These are phyloP conservation scores for Ceryle rudis DNA, from an alignment of 2,797 vertebrate species.

Conservation along the genomic window DNA sequence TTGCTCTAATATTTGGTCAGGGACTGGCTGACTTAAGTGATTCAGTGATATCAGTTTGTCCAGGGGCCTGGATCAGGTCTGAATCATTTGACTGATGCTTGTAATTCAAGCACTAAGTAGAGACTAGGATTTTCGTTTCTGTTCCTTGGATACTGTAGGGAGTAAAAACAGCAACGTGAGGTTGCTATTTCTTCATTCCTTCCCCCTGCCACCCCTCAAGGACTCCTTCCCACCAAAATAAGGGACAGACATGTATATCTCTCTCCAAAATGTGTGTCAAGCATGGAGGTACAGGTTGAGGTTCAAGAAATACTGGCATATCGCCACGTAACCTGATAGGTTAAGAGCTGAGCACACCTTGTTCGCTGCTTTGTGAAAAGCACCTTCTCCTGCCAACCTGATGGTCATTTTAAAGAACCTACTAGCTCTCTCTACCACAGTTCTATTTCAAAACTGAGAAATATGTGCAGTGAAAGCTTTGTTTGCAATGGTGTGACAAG, in stretches of 20 bases:
- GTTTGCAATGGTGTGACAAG: neutral
- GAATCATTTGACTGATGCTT: neutral
- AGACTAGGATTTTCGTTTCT: neutral
- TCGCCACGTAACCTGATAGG: accelerated
- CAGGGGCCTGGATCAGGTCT: neutral
- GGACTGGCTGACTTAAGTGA: too few species aligned
- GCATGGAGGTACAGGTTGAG: neutral
- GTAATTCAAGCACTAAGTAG: neutral
- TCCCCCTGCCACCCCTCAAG: neutral
- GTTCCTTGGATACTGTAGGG: neutral
- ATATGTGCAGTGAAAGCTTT: accelerated
- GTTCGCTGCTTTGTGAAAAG: neutral
- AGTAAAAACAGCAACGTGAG: neutral
- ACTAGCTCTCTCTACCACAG: neutral
- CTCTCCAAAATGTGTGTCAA: neutral
- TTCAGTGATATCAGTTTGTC: too few species aligned
- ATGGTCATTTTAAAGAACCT: neutral
- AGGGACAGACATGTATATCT: too few species aligned
- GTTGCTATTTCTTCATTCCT: neutral
- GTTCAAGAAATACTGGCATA: neutral
- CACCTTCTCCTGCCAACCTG: neutral
- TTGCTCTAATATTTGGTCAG: neutral
- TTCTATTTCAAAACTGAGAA: neutral
- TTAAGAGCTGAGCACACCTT: neutral
- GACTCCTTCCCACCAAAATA: accelerated